Evolutionary conservation across 2,113 vertebrate genomes (phyloP).

Genomic region (Amblyornis subalaris): DNA sequence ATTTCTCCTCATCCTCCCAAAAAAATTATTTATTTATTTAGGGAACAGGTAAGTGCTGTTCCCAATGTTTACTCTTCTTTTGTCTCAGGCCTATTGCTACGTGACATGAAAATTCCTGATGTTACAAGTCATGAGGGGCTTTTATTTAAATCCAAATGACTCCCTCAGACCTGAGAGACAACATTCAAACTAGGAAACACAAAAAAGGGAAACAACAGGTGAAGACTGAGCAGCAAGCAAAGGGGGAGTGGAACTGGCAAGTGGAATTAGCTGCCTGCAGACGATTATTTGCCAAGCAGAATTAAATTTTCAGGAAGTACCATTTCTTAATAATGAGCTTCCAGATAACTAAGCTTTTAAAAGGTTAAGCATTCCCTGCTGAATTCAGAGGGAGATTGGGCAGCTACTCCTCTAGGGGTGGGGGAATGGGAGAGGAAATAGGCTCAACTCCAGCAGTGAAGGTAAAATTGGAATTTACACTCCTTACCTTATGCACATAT

Average conservation of each 20-base stretch:
- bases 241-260: neutral
- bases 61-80: neutral
- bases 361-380: neutral
- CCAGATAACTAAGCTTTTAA: neutral
- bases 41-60: neutral
- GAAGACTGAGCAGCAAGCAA: neutral
- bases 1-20: neutral
- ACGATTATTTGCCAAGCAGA: slow-evolving; percentile 3
- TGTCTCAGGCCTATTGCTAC: neutral
- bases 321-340: neutral
- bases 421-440: neutral
- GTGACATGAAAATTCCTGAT: neutral
- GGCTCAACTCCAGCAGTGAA: neutral
- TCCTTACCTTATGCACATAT: neutral
- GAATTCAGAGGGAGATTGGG: neutral
- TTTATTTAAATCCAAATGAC: neutral
- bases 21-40: neutral
- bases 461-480: neutral
- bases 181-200: neutral
- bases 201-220: neutral
- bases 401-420: neutral
- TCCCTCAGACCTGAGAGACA: neutral
- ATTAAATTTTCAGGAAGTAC: neutral
- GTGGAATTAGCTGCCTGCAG: neutral
- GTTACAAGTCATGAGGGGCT: neutral